Evolutionary conservation across 2,797 vertebrate species (phyloP), one percentile per base, ranked within the genome.

Genomic region (Neosilurus hyrtlii): DNA sequence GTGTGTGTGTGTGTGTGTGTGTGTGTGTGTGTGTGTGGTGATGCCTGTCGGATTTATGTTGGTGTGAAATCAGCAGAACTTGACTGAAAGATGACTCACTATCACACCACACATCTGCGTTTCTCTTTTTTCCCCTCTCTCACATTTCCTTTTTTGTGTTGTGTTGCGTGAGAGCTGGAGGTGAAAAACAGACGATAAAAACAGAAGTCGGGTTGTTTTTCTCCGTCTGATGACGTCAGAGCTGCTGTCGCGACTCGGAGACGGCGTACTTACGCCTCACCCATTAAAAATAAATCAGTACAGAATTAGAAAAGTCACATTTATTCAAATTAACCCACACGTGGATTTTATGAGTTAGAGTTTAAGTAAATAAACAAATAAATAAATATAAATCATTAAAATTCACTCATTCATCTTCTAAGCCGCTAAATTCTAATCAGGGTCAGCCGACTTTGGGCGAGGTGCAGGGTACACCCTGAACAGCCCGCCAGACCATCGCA

Each of bases 131-230:
- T 30, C 26, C 65, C 43, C 4, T 24, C 9, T 24, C 35, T 62
- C 14, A 9, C 18, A 24, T 56, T 82, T 85, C 84, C 80, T 61
- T 68, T 57, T 79, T 82, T 66, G 30, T 82, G 26, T 62, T 9
- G 52, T 22, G 26, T 74, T 57, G 72, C 26, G 54, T 83, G 79
- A 82, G 51, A 82, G 65, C 8, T 7, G 35, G 52, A 15, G 65
- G 54, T 66, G 37, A 43, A 62, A 76, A 74, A 56, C 49, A 73
- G 6, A 54, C n/a, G 2, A 57, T n/a, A 84, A 88, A 88, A 84
- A 80, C 82, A 83, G 86, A 88, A 87, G 70, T 87, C 49, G 8
- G 63, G 12, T 78, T 86, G 84, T 86, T 86, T 87, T 74, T 83
- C 83, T 82, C 59, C 37, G 10, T 61, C 51, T 76, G n/a, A 65